Conservation (phyloP, 2,797 vertebrate species). For the Loriculus beryllinus region DNA sequence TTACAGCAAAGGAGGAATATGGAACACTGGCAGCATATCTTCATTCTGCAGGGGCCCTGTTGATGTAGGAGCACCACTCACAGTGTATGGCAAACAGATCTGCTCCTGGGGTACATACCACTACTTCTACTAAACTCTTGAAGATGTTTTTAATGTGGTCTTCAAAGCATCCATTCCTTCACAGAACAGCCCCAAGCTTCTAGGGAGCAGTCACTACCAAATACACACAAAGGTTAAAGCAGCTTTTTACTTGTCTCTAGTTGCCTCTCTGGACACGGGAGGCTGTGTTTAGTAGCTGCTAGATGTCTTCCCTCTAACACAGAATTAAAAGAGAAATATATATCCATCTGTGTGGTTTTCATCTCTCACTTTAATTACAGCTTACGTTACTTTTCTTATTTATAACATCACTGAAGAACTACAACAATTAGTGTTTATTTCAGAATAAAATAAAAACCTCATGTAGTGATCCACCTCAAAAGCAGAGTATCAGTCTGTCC, state of each 20-base stretch:
- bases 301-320: neutral
- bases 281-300: neutral
- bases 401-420: neutral
- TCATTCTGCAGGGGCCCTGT: too few relatives aligned
- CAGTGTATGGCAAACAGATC: neutral
- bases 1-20: neutral
- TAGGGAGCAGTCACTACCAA: neutral
- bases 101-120: neutral
- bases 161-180: neutral
- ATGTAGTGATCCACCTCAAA: neutral
- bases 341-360: neutral
- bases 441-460: neutral
- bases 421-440: neutral
- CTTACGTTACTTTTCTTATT: neutral
- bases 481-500: neutral
- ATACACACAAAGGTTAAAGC: neutral
- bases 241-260: neutral
- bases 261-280: neutral
- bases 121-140: neutral
- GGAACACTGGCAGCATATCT: neutral
- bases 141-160: neutral
- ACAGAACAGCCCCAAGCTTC: neutral
- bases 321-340: neutral
- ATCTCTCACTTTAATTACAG: neutral
- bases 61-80: neutral